A percentile compares a stretch with the other conserved stretches of the same genome.
Evolutionary conservation across 2,888 invertebrate genomes (phyloP).

Genomic region (Pammene aurita): DNA sequence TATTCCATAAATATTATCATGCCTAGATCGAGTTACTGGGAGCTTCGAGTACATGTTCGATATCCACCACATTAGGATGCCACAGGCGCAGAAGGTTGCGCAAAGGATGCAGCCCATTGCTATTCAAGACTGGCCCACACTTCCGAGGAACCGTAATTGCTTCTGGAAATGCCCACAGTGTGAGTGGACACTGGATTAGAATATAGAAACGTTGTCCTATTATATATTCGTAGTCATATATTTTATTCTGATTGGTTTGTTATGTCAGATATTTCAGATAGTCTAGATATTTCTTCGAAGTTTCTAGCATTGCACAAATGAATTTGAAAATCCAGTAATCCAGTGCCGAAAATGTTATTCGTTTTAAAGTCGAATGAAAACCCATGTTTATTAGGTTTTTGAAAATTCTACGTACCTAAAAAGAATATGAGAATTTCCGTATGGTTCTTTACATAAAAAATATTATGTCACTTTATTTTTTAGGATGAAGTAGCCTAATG

Average conservation of each 20-base stretch:
- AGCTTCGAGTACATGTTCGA: not conserved
- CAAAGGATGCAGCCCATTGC: constrained; percentile 36
- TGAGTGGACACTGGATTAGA: constrained; percentile 24
- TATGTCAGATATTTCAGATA: not conserved
- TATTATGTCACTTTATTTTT: too few relatives aligned
- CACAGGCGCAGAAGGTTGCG: constrained; percentile 33
- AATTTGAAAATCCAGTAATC: too few relatives aligned
- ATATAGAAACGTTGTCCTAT: constrained; percentile 25
- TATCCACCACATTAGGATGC: constrained; percentile 35
- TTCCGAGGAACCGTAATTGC: constrained; percentile 41
- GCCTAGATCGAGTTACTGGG: not conserved
- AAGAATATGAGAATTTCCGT: too few relatives aligned
- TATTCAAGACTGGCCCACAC: constrained; percentile 25
- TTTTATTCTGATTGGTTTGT: not conserved
- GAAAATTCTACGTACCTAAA: too few relatives aligned
- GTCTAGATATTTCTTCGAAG: not conserved
- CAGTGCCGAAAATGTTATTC: too few relatives aligned
- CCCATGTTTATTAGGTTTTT: too few relatives aligned
- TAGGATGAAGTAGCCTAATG: too few relatives aligned
- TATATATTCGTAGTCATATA: not conserved
- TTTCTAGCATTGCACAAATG: too few relatives aligned
- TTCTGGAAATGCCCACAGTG: constrained; percentile 36
- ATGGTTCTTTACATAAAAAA: too few relatives aligned
- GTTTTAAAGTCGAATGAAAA: too few relatives aligned
- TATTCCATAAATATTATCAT: not conserved